Evolutionary conservation across 2,113 vertebrate species (phyloP).

Genomic region (Chlamydotis undulata): DNA sequence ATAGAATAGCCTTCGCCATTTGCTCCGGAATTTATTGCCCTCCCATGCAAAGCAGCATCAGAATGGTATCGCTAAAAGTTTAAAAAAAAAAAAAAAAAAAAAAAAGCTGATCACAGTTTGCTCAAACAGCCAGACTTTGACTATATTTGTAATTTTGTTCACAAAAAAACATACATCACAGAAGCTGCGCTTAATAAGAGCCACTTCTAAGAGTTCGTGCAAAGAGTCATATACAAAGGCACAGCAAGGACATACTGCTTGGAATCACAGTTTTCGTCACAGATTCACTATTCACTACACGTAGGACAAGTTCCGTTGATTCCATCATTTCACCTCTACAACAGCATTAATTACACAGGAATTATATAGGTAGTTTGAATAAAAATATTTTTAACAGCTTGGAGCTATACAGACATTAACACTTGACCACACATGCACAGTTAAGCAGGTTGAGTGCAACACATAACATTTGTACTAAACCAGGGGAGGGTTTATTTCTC

Average conservation of each 20-base stretch:
- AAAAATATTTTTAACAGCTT: constrained; percentile 89
- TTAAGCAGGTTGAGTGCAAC: constrained; percentile 87
- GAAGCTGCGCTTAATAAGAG: constrained; percentile 85
- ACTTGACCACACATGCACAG: constrained; percentile 91
- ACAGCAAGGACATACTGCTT: constrained; percentile 90
- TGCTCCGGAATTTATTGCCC: constrained; percentile 43
- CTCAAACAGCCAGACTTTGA: constrained; percentile 86
- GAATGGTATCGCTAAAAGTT: background rate
- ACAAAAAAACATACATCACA: constrained; percentile 84
- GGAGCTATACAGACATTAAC: constrained; percentile 91
- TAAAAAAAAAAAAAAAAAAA: constrained; percentile 78
- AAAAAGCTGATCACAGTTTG: constrained; percentile 89
- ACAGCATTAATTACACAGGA: constrained; percentile 90
- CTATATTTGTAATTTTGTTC: constrained; percentile 85
- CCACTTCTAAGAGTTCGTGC: constrained; percentile 87
- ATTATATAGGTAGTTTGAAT: constrained; percentile 86
- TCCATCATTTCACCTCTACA: constrained; percentile 86
- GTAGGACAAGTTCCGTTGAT: constrained; percentile 86
- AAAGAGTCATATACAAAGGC: constrained; percentile 89
- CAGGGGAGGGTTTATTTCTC: constrained; percentile 50
- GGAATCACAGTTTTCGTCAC: constrained; percentile 86
- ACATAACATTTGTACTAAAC: constrained; percentile 87
- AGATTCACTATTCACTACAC: constrained; percentile 91
- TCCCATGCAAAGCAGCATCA: background rate
- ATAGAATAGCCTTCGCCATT: constrained; percentile 27